These are phyloP conservation scores for Suncus etruscus DNA, from an alignment of 2,113 vertebrate genomes.

Conservation along the genomic window DNA sequence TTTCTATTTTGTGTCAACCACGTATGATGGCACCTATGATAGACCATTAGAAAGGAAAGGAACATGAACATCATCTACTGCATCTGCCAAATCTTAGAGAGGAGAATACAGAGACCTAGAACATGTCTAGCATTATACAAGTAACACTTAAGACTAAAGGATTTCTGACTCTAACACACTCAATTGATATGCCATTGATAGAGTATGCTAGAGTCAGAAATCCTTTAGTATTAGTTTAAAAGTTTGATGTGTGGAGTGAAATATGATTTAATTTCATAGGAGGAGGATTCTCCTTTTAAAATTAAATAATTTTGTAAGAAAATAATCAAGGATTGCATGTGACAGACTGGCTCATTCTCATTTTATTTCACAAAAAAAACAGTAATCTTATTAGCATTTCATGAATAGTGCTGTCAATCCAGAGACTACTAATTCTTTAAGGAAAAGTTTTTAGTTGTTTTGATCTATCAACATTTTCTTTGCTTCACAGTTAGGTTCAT, in stretches of 20 bases:
- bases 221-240: slow-evolving; percentile 42
- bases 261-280: not conserved
- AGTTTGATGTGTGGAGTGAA: not conserved
- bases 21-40: not conserved
- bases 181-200: not conserved
- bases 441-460: not conserved
- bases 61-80: not conserved
- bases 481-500: not conserved
- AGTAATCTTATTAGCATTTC: not conserved
- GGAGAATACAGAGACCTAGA: too few relatives aligned
- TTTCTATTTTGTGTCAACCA: not conserved
- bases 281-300: too few relatives aligned
- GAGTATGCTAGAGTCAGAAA: too few relatives aligned
- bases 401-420: not conserved
- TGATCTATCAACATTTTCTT: not conserved
- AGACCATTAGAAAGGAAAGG: not conserved
- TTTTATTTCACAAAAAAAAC: not conserved
- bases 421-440: too few relatives aligned
- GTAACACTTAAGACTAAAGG: too few relatives aligned
- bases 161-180: not conserved
- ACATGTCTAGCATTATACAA: not conserved
- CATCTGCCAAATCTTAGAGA: not conserved
- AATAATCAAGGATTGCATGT: not conserved
- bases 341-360: not conserved
- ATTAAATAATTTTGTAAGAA: slow-evolving; percentile 20